A percentile compares a stretch with the other conserved stretches of the same genome.
phyloP scores from a whole-genome alignment of 2,888 invertebrate species.

The Idaea straminata region DNA sequence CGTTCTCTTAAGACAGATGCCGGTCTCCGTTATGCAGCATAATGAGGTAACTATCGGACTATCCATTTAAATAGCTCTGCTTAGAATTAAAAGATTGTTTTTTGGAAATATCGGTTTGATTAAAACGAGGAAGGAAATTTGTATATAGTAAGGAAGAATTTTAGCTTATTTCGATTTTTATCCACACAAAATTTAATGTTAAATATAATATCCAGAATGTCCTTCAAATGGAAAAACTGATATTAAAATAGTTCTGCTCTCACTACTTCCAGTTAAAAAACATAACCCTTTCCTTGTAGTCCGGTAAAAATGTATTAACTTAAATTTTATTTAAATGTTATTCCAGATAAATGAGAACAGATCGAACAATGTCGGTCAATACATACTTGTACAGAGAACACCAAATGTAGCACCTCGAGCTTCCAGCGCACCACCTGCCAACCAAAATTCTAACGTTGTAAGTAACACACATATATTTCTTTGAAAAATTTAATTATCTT shows the following conservation, averaged over 20 bases:
- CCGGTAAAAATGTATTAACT: not conserved
- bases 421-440: constrained; percentile 90
- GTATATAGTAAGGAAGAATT: too few relatives aligned
- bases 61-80: not conserved
- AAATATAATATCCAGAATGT: too few relatives aligned
- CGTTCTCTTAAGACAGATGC: constrained; percentile 81
- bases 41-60: constrained; percentile 48
- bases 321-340: not conserved
- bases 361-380: constrained; percentile 85
- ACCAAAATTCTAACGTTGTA: constrained; percentile 78
- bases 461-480: constrained; percentile 28
- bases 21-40: constrained; percentile 80
- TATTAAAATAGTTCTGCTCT: too few relatives aligned
- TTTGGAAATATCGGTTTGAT: not conserved
- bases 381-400: constrained; percentile 89
- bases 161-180: too few relatives aligned
- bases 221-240: too few relatives aligned
- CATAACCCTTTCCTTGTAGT: too few relatives aligned
- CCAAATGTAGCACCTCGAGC: constrained; percentile 88
- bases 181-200: too few relatives aligned
- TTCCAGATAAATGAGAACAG: constrained; percentile 82
- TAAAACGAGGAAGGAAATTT: not conserved
- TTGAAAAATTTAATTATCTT: not conserved
- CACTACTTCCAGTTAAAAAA: too few relatives aligned
- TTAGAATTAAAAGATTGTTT: not conserved